Conservation (phyloP, 2,888 invertebrate species). For the Cinara cedri region DNA sequence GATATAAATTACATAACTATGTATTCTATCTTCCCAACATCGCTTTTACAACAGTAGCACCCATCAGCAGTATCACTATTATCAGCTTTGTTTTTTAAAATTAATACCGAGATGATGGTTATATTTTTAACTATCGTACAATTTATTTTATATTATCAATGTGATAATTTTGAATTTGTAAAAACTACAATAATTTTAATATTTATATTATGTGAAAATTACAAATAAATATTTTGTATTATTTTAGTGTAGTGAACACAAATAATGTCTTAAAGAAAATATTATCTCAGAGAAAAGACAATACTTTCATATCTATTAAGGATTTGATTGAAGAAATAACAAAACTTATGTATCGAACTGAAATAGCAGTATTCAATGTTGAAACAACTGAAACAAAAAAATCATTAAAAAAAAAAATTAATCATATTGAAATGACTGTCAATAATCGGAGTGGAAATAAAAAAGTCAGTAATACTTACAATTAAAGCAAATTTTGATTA, state of each 20-base stretch:
- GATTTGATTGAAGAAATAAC: constrained; percentile 75
- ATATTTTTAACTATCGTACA: no score
- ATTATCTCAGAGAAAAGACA: constrained; percentile 63
- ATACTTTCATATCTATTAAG: constrained; percentile 63
- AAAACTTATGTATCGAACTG: constrained; percentile 74
- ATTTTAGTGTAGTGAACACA: constrained; percentile 67
- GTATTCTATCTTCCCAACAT: no score
- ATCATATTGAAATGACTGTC: constrained; percentile 78
- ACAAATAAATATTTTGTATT: no score
- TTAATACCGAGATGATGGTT: no score
- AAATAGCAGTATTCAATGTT: constrained; percentile 71
- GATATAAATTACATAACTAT: no score
- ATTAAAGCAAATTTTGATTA: constrained; percentile 1
- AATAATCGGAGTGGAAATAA: constrained; percentile 84
- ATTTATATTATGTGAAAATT: no score
- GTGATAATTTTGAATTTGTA: no score
- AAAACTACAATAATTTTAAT: no score
- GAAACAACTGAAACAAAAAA: constrained; percentile 58
- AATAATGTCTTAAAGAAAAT: constrained; percentile 66
- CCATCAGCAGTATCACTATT: no score
- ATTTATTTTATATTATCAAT: no score
- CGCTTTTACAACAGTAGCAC: no score
- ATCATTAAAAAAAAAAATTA: constrained; percentile 73
- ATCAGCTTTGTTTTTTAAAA: no score
- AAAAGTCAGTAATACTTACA: constrained; percentile 68